These are phyloP conservation scores for Drosophila falleni DNA, from an alignment of 2,888 invertebrate genomes.

Conservation along the genomic window DNA sequence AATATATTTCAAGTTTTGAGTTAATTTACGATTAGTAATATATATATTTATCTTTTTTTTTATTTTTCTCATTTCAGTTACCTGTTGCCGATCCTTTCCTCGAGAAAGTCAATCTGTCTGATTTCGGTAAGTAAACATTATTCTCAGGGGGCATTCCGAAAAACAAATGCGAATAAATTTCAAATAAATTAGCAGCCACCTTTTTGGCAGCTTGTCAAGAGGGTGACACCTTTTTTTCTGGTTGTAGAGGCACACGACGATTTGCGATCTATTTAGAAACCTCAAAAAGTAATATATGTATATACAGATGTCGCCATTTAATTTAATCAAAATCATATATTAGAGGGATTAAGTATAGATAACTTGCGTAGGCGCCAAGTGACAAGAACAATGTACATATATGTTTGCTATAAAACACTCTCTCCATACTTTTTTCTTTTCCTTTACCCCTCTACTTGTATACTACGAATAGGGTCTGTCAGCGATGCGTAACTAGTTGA, in stretches of 20 bases:
- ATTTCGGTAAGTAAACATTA: constrained; percentile 89
- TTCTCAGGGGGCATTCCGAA: constrained; percentile 12
- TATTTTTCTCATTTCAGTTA: constrained; percentile 88
- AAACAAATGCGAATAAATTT: constrained; percentile 43
- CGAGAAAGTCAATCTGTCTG: constrained; percentile 93
- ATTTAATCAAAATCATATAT: constrained; percentile 53
- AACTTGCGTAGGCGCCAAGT: constrained; percentile 44
- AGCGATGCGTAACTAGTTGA: constrained; percentile 43
- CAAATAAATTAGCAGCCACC: constrained; percentile 57
- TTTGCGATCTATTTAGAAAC: constrained; percentile 20
- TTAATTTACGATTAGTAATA: not conserved
- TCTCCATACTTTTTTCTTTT: not conserved
- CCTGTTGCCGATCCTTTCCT: constrained; percentile 96
- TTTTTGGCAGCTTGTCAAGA: constrained; percentile 68
- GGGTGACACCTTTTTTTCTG: constrained; percentile 24
- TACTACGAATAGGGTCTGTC: constrained; percentile 12
- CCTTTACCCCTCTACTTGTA: not conserved
- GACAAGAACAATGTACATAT: constrained; percentile 10
- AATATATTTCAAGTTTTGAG: not conserved
- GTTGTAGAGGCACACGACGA: constrained; percentile 58
- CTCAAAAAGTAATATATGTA: constrained; percentile 25
- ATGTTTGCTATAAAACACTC: constrained; percentile 1
- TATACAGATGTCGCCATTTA: constrained; percentile 33
- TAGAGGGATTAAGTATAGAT: constrained; percentile 44
- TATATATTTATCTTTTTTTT: constrained; percentile 4